Percentiles rank a stretch among this genome's conserved stretches.
Evolutionary conservation across 2,113 vertebrate species (phyloP).

Genomic region (Phoxinus phoxinus): DNA sequence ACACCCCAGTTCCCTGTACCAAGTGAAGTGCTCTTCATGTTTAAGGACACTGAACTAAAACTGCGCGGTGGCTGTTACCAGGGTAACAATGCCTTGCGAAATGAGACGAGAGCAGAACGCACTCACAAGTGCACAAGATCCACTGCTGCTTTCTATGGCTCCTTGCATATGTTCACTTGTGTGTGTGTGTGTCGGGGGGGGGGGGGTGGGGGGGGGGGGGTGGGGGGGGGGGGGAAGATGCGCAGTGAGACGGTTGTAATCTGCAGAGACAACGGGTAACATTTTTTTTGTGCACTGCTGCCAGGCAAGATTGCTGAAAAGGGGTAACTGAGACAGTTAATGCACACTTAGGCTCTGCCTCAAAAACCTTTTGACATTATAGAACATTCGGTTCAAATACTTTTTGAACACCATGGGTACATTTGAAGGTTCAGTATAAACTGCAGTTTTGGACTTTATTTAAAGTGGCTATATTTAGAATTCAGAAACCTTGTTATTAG

Average conservation of each 20-base stretch:
- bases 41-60: constrained; percentile 52
- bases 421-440: neutral
- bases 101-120: constrained; percentile 15
- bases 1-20: constrained; percentile 42
- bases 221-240: neutral
- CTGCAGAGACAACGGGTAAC: neutral
- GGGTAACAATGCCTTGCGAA: constrained; percentile 38
- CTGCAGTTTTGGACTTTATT: neutral
- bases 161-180: neutral
- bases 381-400: neutral
- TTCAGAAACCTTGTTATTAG: no score
- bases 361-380: neutral
- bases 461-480: no score
- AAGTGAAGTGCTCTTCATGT: constrained; percentile 16
- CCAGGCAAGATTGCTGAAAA: constrained; percentile 3
- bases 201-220: neutral
- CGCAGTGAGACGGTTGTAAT: neutral
- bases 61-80: constrained; percentile 39
- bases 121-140: constrained; percentile 8
- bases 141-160: neutral
- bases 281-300: neutral
- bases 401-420: neutral
- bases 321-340: neutral
- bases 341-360: neutral
- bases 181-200: neutral